Percentiles rank a stretch among this genome's conserved stretches.
phyloP scores from a whole-genome alignment of 2,888 invertebrate genomes.

The Anthrax anthrax region DNA sequence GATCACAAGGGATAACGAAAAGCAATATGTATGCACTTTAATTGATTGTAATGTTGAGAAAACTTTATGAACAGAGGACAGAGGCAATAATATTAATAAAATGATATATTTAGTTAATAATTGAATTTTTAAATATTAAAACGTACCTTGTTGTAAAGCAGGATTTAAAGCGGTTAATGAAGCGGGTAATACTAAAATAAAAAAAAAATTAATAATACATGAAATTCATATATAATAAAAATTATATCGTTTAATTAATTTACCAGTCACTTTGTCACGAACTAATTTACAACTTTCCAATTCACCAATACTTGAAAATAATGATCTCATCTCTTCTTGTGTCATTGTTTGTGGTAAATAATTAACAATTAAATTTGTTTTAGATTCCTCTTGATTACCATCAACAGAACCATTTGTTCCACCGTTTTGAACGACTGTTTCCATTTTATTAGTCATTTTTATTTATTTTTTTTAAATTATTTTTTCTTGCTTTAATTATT shows the following conservation, averaged over 20 bases:
- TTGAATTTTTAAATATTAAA: background rate
- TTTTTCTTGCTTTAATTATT: background rate
- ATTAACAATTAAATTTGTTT: slow-evolving; percentile 90
- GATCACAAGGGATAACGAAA: too few species aligned
- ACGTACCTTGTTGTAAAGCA: slow-evolving; percentile 30
- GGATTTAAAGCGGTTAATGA: slow-evolving; percentile 33
- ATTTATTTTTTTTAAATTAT: background rate
- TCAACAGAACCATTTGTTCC: slow-evolving; percentile 32
- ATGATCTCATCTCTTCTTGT: slow-evolving; percentile 86
- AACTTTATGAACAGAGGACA: background rate
- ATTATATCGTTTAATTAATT: slow-evolving; percentile 14
- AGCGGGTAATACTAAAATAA: slow-evolving; percentile 27
- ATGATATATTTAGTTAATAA: background rate
- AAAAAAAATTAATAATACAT: background rate
- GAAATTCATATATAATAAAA: background rate
- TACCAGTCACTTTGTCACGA: slow-evolving; percentile 89
- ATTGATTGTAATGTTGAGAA: background rate
- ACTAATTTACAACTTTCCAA: slow-evolving; percentile 96
- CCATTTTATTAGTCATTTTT: slow-evolving; percentile 37
- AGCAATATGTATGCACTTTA: background rate
- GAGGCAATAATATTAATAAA: too few species aligned
- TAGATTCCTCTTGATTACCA: slow-evolving; percentile 81
- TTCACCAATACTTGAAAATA: slow-evolving; percentile 91
- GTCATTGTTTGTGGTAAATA: slow-evolving; percentile 89
- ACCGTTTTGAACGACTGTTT: slow-evolving; percentile 71